Evolutionary conservation across 2,888 invertebrate species (phyloP), one percentile per base, ranked within the genome.

Genomic region (Nephrotoma appendiculata): DNA sequence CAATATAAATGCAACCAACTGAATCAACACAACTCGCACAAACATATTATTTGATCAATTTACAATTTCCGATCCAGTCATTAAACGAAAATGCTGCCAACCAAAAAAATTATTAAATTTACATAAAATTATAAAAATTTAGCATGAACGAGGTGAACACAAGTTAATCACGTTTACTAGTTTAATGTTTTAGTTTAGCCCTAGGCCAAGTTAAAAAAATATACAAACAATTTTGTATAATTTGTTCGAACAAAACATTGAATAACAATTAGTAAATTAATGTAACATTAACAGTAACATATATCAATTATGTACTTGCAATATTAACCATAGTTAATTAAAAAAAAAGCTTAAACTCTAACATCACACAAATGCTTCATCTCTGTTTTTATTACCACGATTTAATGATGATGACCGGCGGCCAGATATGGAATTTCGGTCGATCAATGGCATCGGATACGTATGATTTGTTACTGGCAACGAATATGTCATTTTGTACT

Each of bases 401-500:
- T 45, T 44, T 48, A 41, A 6, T 5, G 43, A 31, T 85, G 44
- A 84, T 31, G 84, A 41, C 19, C 57, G 44, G 41, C 41, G 84
- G 7, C 15, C 85, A 12, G 84, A 6, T 41, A 87, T 48, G 41
- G 87, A 87, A 41, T 83, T 87, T 9, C 87, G 84, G 6, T 86
- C 86, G 12, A 88, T 83, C 84, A 87, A 52, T 9, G 88, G 87
- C 12, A 88, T 83, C 31, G 88, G 89, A 86, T 87, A 87, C 9
- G 88, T 88, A 31, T 87, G 83, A 87, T 91, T 90, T 6, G 91
- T 91, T 2, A 87, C 89, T 3, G 89, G 91, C 41, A 88, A 84
- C 9, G 91, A 90, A 41, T 89, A 89, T 71, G 91, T 90, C 88
- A 92, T 90, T 88, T 92, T 93, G 89, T 93, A 93, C 88, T 92